Conservation (phyloP, 2,797 vertebrate species). For the Stomatorhinus walkeri region DNA sequence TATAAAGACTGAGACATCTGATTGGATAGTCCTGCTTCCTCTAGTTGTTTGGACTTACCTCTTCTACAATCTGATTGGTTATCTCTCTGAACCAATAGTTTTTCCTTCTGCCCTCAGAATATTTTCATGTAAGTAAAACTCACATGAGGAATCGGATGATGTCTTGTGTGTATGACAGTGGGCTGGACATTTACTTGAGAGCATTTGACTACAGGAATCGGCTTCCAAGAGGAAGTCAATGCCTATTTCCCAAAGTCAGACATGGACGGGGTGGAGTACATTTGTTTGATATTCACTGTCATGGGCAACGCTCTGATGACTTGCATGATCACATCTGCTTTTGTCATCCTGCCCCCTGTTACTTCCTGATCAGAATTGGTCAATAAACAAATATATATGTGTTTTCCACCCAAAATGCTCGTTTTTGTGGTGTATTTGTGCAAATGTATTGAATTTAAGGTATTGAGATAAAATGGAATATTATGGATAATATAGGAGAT, state of each 20-base stretch:
- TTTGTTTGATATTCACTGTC: not conserved
- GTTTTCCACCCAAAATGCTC: not conserved
- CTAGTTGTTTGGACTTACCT: not conserved
- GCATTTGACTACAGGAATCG: conserved; percentile 27
- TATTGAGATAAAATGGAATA: not conserved
- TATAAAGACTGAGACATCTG: not conserved
- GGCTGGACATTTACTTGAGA: not conserved
- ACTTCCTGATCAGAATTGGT: not conserved
- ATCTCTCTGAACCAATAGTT: not conserved
- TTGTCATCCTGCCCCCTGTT: not conserved
- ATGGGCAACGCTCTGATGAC: not conserved
- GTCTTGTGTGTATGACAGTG: not conserved
- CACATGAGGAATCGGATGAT: not conserved
- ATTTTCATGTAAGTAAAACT: not conserved
- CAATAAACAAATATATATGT: not conserved
- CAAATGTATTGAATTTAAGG: not conserved
- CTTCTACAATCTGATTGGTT: not conserved
- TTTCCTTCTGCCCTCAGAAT: not conserved
- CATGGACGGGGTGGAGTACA: conserved; percentile 28
- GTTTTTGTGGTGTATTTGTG: not conserved
- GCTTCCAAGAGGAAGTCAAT: conserved; percentile 47
- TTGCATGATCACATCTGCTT: not conserved
- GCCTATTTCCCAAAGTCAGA: conserved; percentile 38
- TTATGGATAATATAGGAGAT: not conserved
- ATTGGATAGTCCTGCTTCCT: not conserved